Conservation (phyloP, 2,113 vertebrate species). For the Leptobrachium leishanense region DNA sequence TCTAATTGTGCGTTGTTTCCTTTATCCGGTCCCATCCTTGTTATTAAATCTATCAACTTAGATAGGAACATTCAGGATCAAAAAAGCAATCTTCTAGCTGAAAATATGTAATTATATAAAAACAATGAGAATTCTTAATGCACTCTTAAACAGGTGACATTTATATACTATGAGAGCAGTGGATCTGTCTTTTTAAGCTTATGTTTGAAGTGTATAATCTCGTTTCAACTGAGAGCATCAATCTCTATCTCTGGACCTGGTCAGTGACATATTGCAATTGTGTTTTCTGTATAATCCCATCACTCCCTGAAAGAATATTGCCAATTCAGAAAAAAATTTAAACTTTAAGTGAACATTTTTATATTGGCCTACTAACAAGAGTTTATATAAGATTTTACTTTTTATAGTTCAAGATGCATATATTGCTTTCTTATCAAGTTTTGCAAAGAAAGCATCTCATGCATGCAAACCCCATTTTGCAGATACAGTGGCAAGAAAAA, state of each 20-base stretch:
- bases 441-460: too few relatives aligned
- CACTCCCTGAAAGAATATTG: slow-evolving; percentile 51
- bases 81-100: slow-evolving; percentile 66
- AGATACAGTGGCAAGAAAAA: too few relatives aligned
- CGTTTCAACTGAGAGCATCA: slow-evolving; percentile 69
- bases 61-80: slow-evolving; percentile 66
- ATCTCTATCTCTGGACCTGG: slow-evolving; percentile 63
- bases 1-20: slow-evolving; percentile 87
- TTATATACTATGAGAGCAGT: slow-evolving; percentile 64
- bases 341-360: too few relatives aligned
- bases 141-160: slow-evolving; percentile 60
- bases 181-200: slow-evolving; percentile 70
- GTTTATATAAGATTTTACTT: not conserved
- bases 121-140: slow-evolving; percentile 79
- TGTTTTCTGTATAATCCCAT: slow-evolving; percentile 64
- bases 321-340: not conserved
- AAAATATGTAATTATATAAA: slow-evolving; percentile 64
- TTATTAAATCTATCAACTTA: slow-evolving; percentile 86
- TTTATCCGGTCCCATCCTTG: slow-evolving; percentile 57
- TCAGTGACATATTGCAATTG: slow-evolving; percentile 55
- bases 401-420: too few relatives aligned
- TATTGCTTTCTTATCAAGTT: too few relatives aligned
- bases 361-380: not conserved
- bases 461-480: too few relatives aligned
- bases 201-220: slow-evolving; percentile 78